These are phyloP conservation scores for Hymenopus coronatus DNA, from an alignment of 2,888 invertebrate genomes.

Conservation along the genomic window DNA sequence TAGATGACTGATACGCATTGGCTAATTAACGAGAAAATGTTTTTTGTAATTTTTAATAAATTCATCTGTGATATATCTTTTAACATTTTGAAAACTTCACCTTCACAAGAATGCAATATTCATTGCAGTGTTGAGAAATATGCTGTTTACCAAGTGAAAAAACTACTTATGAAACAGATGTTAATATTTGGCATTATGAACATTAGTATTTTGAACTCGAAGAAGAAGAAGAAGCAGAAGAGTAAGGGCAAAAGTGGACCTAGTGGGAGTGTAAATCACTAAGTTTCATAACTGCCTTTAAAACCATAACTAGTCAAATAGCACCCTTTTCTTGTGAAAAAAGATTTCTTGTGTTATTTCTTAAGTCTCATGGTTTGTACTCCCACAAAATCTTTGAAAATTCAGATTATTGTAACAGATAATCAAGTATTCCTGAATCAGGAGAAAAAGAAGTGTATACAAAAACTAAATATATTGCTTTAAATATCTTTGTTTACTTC, in stretches of 20 bases:
- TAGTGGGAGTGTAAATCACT: conserved; percentile 21
- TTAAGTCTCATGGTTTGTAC: conserved; percentile 10
- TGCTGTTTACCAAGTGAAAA: conserved; percentile 10
- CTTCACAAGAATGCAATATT: not conserved
- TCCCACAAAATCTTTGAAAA: conserved; percentile 10
- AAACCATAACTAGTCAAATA: conserved; percentile 24
- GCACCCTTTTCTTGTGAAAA: conserved; percentile 6
- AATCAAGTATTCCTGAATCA: conserved; percentile 3
- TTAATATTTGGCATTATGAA: not conserved
- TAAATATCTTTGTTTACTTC: not conserved
- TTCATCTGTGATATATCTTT: conserved; percentile 17
- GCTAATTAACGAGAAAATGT: not conserved
- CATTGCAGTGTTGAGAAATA: not conserved
- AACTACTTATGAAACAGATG: not conserved
- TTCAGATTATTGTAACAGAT: not conserved
- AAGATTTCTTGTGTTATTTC: not conserved
- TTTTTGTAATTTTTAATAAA: conserved; percentile 17
- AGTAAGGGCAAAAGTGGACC: not conserved
- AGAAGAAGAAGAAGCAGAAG: not conserved
- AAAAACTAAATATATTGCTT: conserved; percentile 18
- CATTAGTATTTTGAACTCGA: not conserved
- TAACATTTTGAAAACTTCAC: conserved; percentile 3
- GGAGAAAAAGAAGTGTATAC: not conserved
- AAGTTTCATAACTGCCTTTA: conserved; percentile 20
- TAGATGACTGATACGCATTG: not conserved